Base-by-base conservation (phyloP, 2,797 vertebrate species). In the Cottoperca gobio region DNA sequence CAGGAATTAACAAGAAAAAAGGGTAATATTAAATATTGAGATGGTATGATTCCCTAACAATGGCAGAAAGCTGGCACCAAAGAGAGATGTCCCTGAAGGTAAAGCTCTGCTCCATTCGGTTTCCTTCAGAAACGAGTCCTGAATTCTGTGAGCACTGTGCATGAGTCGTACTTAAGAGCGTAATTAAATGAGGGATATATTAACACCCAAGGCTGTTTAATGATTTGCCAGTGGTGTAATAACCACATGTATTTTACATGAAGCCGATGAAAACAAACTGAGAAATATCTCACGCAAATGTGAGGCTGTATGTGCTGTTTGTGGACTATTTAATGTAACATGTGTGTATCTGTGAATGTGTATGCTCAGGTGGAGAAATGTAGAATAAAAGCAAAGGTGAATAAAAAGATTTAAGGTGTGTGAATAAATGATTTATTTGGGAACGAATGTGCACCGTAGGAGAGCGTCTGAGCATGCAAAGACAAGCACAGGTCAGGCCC, bases 171-270 rank as follows among this genome's bases (percentile, higher is more conserved):
- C 48, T 80, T 61, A 54, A 52, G 12, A 45, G 35, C 19, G 53
- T 73, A 67, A 80, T 78, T 75, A 76, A 79, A 67, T 50, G 8
- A 78, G 19, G 69, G 31, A 79, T 28, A 48, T 17, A 71, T 70
- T 66, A 58, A 46, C 35, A 62, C 68, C 49, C 40, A 64, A 59
- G 45, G 65, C 43, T 58, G 70, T 81, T 65, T 48, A 77, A 78
- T 71, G 23, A 63, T 70, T 50, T 73, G 19, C 21, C 52, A 7
- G 53, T 59, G 55, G 35, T 45, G 48, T 67, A 63, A 66, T 24
- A 72, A 55, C 16, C 17, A 8, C 21, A 26, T 48, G 55, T 62
- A 57, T 43, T 76, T 2, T 66, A 50, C 24, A 76, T 43, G 14
- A 55, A 60, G n/a, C 21, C 16, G 17, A 9, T n/a, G 53, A 42